Evolutionary conservation across 2,888 invertebrate genomes (phyloP).

Genomic region (Drosophila paranaensis): DNA sequence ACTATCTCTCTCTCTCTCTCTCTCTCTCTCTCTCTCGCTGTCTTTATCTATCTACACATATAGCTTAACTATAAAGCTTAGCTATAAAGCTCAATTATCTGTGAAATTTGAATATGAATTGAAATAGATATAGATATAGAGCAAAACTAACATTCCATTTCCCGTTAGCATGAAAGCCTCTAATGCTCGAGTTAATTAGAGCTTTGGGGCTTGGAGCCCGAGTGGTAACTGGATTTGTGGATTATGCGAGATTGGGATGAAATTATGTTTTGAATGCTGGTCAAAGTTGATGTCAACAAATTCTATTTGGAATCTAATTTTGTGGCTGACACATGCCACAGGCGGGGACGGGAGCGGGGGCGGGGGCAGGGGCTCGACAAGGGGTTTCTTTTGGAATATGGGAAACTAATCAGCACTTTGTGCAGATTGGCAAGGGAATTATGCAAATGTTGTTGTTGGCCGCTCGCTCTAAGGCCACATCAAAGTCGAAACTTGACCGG

Average conservation of each 20-base stretch:
- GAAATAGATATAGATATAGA: neutral
- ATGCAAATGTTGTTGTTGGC: constrained; percentile 47
- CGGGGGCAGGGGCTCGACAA: neutral
- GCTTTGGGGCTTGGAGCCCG: neutral
- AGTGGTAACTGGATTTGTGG: neutral
- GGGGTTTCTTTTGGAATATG: neutral
- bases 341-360: neutral
- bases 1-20: no score
- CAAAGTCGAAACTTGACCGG: constrained; percentile 49
- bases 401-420: constrained; percentile 48
- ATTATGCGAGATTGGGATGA: constrained; percentile 1
- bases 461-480: constrained; percentile 26
- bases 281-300: constrained; percentile 14
- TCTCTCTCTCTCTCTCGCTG: neutral
- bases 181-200: constrained; percentile 1
- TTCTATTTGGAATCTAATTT: constrained; percentile 35
- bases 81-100: neutral
- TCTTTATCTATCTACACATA: neutral
- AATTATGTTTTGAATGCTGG: constrained; percentile 9
- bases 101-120: neutral
- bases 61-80: no score
- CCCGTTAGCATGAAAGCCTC: no score
- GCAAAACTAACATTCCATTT: neutral
- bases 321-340: constrained; percentile 21
- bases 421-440: constrained; percentile 40